A percentile compares a stretch with the other conserved stretches of the same genome.
phyloP scores from a whole-genome alignment of 2,113 vertebrate genomes.

The Oryzias javanicus region DNA sequence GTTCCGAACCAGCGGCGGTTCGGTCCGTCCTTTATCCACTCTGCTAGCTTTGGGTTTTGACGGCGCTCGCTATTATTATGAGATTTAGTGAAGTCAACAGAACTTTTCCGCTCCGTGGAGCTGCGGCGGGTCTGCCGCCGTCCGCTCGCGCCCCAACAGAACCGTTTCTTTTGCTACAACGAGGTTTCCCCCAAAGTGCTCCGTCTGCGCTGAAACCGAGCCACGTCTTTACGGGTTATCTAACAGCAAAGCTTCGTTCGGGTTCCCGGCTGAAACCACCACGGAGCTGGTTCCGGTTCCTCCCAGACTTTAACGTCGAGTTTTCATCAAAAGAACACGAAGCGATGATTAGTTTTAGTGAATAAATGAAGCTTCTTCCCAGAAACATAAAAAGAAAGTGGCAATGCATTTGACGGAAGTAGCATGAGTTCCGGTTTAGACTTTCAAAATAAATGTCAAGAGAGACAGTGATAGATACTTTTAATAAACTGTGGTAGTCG shows the following conservation, averaged over 20 bases:
- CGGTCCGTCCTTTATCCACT: neutral
- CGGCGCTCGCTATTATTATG: conserved; percentile 34
- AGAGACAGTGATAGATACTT: too few relatives aligned
- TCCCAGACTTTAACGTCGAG: neutral
- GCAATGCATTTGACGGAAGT: neutral
- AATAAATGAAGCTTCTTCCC: conserved; percentile 48
- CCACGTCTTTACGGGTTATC: conserved; percentile 57
- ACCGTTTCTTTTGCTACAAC: conserved; percentile 5
- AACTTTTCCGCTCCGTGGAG: conserved; percentile 40
- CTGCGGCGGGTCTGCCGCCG: neutral
- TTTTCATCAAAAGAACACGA: neutral
- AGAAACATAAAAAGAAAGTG: conserved; percentile 13
- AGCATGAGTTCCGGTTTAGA: conserved; percentile 10
- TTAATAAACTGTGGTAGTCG: too few relatives aligned
- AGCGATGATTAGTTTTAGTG: conserved; percentile 12
- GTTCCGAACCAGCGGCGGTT: neutral
- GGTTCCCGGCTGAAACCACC: conserved; percentile 28
- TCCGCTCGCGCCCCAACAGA: neutral
- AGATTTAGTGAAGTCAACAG: conserved; percentile 26
- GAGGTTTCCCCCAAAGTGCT: conserved; percentile 23
- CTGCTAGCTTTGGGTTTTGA: neutral
- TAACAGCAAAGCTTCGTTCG: conserved; percentile 6
- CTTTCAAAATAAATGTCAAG: conserved; percentile 49
- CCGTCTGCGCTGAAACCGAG: conserved; percentile 26
- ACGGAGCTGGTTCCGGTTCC: neutral